Percentiles rank a stretch among this genome's conserved stretches.
Conservation (phyloP, 2,888 invertebrate species). For the Cosmia pyralina region DNA sequence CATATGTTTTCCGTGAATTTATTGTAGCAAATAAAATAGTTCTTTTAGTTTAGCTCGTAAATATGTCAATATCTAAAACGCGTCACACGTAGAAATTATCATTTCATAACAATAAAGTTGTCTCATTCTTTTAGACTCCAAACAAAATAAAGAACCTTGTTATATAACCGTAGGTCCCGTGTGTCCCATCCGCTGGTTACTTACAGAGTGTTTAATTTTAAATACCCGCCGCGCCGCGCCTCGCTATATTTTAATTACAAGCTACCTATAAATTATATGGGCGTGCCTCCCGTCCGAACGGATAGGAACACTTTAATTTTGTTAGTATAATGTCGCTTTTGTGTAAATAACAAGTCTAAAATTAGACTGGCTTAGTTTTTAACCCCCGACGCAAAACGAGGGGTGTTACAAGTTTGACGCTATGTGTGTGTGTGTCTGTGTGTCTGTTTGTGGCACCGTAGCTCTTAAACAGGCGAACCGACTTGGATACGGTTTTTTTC, state of each 20-base stretch:
- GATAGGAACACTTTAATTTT: conserved; percentile 42
- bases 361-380: conserved; percentile 13
- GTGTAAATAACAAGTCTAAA: conserved; percentile 16
- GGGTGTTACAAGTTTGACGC: too few relatives aligned
- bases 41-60: not conserved
- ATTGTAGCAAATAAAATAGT: too few relatives aligned
- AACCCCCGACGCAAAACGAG: too few relatives aligned
- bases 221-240: conserved; percentile 58
- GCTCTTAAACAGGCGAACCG: too few relatives aligned
- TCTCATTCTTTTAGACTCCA: not conserved
- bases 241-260: conserved; percentile 73
- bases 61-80: too few relatives aligned
- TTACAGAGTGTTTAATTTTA: conserved; percentile 64
- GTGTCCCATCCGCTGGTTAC: conserved; percentile 46
- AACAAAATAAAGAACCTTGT: not conserved
- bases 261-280: conserved; percentile 68
- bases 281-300: conserved; percentile 38
- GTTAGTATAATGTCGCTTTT: conserved; percentile 31
- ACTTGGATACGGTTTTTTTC: too few relatives aligned
- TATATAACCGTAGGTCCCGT: conserved; percentile 23
- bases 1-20: too few relatives aligned
- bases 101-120: too few relatives aligned
- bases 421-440: too few relatives aligned
- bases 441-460: too few relatives aligned
- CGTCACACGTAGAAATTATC: too few relatives aligned